A percentile compares a stretch with the other conserved stretches of the same genome.
These are phyloP conservation scores for Drosophila takahashii DNA, from an alignment of 1,140 invertebrate species.

Conservation along the genomic window DNA sequence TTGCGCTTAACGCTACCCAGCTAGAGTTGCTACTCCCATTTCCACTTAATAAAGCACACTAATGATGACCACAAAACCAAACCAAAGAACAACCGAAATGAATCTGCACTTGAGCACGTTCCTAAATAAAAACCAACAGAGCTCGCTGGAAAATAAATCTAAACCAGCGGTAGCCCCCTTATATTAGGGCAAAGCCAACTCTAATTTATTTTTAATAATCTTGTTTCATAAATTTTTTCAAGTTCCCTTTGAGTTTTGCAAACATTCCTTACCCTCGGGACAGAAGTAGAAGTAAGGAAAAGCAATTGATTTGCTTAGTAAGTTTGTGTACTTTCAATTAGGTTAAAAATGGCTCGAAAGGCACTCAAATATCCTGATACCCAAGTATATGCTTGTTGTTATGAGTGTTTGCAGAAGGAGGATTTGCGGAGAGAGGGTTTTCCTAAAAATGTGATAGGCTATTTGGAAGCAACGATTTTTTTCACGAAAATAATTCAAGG, in stretches of 20 bases:
- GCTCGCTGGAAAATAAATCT: slow-evolving; percentile 19
- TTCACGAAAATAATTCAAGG: not conserved
- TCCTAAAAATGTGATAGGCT: not conserved
- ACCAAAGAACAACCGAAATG: slow-evolving; percentile 38
- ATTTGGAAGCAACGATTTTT: not conserved
- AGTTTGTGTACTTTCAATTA: slow-evolving; percentile 80
- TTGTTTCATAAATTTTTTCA: slow-evolving; percentile 30
- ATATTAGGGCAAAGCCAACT: slow-evolving; percentile 58
- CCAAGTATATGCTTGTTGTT: slow-evolving; percentile 31
- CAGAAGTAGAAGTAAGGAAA: slow-evolving; percentile 6
- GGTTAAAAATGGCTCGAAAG: slow-evolving; percentile 46
- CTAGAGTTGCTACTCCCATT: slow-evolving; percentile 44
- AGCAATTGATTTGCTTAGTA: slow-evolving; percentile 60
- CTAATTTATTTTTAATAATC: slow-evolving; percentile 82
- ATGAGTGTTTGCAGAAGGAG: slow-evolving; percentile 52
- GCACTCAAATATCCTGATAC: slow-evolving; percentile 27
- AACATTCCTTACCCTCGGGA: slow-evolving; percentile 51
- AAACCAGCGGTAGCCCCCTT: slow-evolving; percentile 37
- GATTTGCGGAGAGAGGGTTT: not conserved
- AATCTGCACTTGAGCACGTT: slow-evolving; percentile 78
- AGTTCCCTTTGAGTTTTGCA: slow-evolving; percentile 42
- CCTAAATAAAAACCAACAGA: slow-evolving; percentile 14
- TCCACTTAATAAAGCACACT: slow-evolving; percentile 82
- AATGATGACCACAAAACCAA: slow-evolving; percentile 74
- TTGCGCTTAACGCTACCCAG: slow-evolving; percentile 37